phyloP scores from a whole-genome alignment of 2,888 invertebrate genomes.

The Polyploca ridens region DNA sequence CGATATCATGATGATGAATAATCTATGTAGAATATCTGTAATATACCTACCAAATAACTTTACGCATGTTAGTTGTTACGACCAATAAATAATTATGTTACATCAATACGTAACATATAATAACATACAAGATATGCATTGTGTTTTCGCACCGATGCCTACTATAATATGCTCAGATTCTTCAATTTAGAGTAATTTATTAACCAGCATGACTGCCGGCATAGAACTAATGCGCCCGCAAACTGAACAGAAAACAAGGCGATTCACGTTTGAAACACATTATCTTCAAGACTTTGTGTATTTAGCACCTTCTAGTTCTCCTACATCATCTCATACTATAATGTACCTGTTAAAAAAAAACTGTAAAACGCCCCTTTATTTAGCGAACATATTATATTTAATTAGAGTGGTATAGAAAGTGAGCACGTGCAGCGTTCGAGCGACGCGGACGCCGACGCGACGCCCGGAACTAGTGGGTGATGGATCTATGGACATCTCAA shows the following conservation, averaged over 20 bases:
- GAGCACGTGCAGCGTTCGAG: background rate
- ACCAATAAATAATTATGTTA: slow-evolving; percentile 18
- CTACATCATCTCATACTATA: too few relatives aligned
- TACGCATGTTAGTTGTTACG: slow-evolving; percentile 16
- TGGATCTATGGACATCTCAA: background rate
- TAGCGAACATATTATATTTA: background rate
- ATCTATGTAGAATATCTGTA: background rate
- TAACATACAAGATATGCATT: slow-evolving; percentile 20
- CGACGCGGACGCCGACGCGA: background rate
- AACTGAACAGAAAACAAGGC: background rate
- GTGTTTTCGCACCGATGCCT: slow-evolving; percentile 15
- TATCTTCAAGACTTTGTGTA: too few relatives aligned
- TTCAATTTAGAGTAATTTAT: slow-evolving; percentile 6
- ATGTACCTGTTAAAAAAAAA: background rate
- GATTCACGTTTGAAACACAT: too few relatives aligned
- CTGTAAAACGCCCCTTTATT: background rate
- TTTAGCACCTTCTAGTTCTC: background rate
- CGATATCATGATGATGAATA: too few relatives aligned
- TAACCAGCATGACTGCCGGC: background rate
- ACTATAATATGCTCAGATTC: background rate
- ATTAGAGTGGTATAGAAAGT: slow-evolving; percentile 1
- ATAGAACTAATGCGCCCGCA: background rate
- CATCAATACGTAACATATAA: slow-evolving; percentile 22
- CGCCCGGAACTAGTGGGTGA: background rate
- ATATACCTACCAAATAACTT: background rate